Conservation (phyloP, 2,888 invertebrate species). For the Odontomyia ornata region DNA sequence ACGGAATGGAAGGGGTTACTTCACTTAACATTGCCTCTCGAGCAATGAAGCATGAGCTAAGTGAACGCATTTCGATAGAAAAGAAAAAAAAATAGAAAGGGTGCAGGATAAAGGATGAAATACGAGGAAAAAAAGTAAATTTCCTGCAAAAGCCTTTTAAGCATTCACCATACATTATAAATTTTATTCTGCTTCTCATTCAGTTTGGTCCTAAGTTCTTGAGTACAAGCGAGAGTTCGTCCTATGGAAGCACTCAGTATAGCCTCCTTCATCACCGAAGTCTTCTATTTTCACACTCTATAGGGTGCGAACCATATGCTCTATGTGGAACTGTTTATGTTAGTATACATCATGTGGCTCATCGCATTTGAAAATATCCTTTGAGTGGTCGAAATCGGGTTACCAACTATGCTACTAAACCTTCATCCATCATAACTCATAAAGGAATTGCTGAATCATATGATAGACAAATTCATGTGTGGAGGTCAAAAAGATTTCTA, state of each 20-base stretch:
- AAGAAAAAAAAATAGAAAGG: constrained; percentile 2
- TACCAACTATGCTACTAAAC: too few relatives aligned
- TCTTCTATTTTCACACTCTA: constrained; percentile 29
- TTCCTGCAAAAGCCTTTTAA: constrained; percentile 53
- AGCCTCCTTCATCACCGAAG: neutral
- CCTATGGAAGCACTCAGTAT: constrained; percentile 41
- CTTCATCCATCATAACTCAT: too few relatives aligned
- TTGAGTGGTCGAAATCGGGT: neutral
- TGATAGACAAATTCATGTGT: too few relatives aligned
- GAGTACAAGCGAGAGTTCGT: neutral
- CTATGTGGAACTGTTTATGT: constrained; percentile 25
- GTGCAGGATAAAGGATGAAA: neutral
- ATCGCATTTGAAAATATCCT: constrained; percentile 32
- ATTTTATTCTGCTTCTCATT: constrained; percentile 51
- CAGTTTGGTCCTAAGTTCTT: neutral
- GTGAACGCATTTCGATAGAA: constrained; percentile 2
- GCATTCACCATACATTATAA: constrained; percentile 55
- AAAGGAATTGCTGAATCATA: too few relatives aligned
- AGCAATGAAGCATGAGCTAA: neutral
- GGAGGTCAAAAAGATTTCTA: too few relatives aligned
- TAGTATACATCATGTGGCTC: constrained; percentile 42
- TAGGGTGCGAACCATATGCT: constrained; percentile 34
- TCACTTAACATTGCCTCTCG: neutral
- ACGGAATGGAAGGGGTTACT: neutral
- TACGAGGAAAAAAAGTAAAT: constrained; percentile 21